Evolutionary conservation across 2,797 vertebrate genomes (phyloP), one percentile per base, ranked within the genome.

Genomic region (Acrocephalus scirpaceus): DNA sequence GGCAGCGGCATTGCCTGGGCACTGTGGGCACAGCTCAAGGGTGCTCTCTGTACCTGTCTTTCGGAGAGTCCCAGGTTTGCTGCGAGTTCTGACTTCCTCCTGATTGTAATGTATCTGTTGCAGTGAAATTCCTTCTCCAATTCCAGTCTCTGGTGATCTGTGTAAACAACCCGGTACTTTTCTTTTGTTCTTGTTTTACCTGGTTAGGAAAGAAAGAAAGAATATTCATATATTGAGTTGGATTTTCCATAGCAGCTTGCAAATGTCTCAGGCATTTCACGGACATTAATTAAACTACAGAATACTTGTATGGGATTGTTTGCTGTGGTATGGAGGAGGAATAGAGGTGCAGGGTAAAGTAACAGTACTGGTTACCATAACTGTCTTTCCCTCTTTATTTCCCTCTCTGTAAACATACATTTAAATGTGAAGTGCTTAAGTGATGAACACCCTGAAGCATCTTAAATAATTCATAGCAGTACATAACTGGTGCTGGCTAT

Each of bases 121-220:
- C 99, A 99, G 95, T 99, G 99, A 97, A 99, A 99, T 97, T 99
- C 99, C 93, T 99, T 99, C 97, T 99, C 99, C 98, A 99, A 98
- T 97, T 99, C 99, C 97, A 99, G 97, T 86, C 99, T 98, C 97
- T 99, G 99, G 38, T 99, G 99, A 86, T 99, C 99, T 66, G 99
- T 99, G 97, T 99, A 99, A 89, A 99, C 99, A 44, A 99, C 99
- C 81, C 99, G 98, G 97, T 99, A 99, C 96, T 99, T 99, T 96
- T 99, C 99, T 98, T 99, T 99, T 97, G 99, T 99, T 96, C 99
- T 99, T 88, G 99, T 99, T 98, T 99, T 99, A 88, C 99, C 99
- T 99, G 97, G 82, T 84, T 44, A 56, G 88, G 73, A 93, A 88
- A 91, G 92, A 93, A 87, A 92, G 94, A 97, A 92, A 72, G 27